Base-by-base conservation (phyloP, 2,888 invertebrate genomes). In the Drosophila crucigera region DNA sequence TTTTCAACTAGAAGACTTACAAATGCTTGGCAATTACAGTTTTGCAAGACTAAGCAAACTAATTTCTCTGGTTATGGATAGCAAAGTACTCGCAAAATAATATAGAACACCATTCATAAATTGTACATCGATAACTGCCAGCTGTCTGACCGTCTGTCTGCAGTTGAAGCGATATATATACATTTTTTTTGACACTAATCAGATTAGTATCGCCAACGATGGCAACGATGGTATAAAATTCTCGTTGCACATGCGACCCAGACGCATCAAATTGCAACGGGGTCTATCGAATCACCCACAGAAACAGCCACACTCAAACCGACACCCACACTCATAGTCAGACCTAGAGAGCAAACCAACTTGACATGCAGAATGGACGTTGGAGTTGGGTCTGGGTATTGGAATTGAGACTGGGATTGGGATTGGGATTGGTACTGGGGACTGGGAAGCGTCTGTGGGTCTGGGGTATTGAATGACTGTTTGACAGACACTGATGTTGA, bases 401-500 rank as follows among this genome's bases (percentile, higher is more conserved):
- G 65, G 65, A 37, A 56, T 43, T 68, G 68, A 81, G 35, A 70
- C 54, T 72, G 73, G 61, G 22, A 74, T 39, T 63, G 66, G 53
- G 37, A 67, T 39, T 63, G 68, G 53, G 33, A 49, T 16, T 54
- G 67, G 64, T 25, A 31, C 31, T 65, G 58, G 37, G 66, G 52
- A 55, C 68, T 60, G 73, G 63, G 63, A 25, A 31, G 62, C 68
- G 58, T 63, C 55, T 66, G 41, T 58, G 31, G 39, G 73, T 61
- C 76, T 74, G 67, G 78, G 73, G 89, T 80, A 80, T 82, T 78
- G 82, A 77, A 72, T 78, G 78, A 76, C 90, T 84, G 83, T 83
- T 84, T 91, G 91, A 90, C 91, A 92, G 91, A 91, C 91, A 91
- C 89, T 92, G 93, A 93, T 91, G 92, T 91, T 92, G 92, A 92